Evolutionary conservation across 2,888 invertebrate genomes (phyloP).

Genomic region (Acholoe squamosa): DNA sequence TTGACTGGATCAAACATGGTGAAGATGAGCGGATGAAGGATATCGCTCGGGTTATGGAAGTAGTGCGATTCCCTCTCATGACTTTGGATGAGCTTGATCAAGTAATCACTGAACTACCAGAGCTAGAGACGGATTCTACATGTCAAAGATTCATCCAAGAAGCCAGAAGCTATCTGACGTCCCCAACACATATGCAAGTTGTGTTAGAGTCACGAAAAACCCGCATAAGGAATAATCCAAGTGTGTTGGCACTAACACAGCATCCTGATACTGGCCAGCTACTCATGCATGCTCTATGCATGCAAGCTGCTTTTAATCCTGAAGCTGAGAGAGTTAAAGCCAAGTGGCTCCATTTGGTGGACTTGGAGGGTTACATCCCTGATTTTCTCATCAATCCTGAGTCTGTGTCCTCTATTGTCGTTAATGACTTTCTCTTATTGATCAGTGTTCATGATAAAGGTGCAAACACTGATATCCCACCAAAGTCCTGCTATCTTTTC

Average conservation of each 20-base stretch:
- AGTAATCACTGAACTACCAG: not conserved
- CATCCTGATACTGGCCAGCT: not conserved
- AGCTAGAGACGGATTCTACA: not conserved
- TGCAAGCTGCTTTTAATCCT: not conserved
- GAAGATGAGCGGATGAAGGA: constrained; percentile 35
- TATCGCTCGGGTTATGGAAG: constrained; percentile 40
- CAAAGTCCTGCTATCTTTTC: constrained; percentile 33
- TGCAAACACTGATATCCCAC: not conserved
- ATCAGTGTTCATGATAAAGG: not conserved
- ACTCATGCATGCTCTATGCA: constrained; percentile 11
- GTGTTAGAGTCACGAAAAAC: not conserved
- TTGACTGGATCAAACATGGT: constrained; percentile 47
- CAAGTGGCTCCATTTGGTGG: constrained; percentile 20
- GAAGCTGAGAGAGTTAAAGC: not conserved
- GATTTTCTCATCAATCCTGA: not conserved
- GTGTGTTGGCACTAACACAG: not conserved
- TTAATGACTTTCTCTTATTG: constrained; percentile 32
- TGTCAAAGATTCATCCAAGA: constrained; percentile 34
- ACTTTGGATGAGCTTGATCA: not conserved
- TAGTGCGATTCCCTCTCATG: constrained; percentile 47
- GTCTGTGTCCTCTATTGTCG: constrained; percentile 9
- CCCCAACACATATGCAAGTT: not conserved
- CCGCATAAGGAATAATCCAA: constrained; percentile 16
- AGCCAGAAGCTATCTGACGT: not conserved
- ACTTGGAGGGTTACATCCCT: constrained; percentile 29